Evolutionary conservation across 2,888 invertebrate species (phyloP), one percentile per base, ranked within the genome.

Genomic region (Oscheius sp.): DNA sequence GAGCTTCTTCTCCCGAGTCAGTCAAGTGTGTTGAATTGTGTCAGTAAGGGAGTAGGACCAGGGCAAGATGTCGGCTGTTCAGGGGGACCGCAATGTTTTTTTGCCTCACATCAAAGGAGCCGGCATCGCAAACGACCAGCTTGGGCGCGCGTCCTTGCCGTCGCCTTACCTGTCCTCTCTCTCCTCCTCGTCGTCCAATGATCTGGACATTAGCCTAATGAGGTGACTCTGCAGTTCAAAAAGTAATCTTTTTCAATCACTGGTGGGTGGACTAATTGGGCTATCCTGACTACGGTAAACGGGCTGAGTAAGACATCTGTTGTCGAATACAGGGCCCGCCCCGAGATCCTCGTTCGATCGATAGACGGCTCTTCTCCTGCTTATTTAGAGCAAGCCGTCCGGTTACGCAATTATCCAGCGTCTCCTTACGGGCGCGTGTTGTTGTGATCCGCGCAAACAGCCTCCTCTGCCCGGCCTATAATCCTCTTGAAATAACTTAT

Each of bases 41-140:
- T 49, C 49, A 21, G 21, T 49, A 49, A 18, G 16, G n/a, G 21
- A 49, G n/a, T 18, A 49, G 21, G 49, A 49, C 49, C 16, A n/a
- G n/a, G 21, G 16, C 49, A 49, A 49, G 5, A 21, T 18, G 21
- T 21, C 49, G 49, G n/a, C 35, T 27, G 27, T 58, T 35, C 27
- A 49, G n/a, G 58, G 27, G 58, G 58, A 58, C 58, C 58, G 27
- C 58, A 58, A 58, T 58, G 63, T 63, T 63, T 63, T 63, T 63
- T 45, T 43, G 63, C 46, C 63, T 46, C 45, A 41, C 63, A 63
- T 41, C 49, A 63, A 63, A 43, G 63, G 63, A 23, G 63, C 63
- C 63, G 63, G 43, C 63, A 45, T 35, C 63, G 63, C 63, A 45
- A 63, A 63, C 63, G 46, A 43, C 63, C 63, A 43, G 63, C 63